A percentile compares a stretch with the other conserved stretches of the same genome.
These are phyloP conservation scores for Porites rus DNA, from an alignment of 92 coral and sea anemone species.

Conservation along the genomic window DNA sequence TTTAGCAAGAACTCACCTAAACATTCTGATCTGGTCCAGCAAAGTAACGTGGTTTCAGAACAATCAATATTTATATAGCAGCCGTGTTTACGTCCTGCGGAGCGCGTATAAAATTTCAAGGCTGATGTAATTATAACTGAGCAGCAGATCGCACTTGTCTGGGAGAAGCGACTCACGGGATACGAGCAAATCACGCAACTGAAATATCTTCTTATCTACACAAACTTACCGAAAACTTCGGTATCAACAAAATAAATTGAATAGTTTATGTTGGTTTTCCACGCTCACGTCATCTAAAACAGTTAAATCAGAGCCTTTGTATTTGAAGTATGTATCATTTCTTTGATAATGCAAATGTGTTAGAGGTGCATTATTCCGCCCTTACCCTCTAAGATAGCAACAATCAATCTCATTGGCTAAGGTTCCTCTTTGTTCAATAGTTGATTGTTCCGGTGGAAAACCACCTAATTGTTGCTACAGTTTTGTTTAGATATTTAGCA, in stretches of 20 bases:
- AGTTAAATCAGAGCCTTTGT: constrained; percentile 26
- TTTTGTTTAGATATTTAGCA: constrained; percentile 14
- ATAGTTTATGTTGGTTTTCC: not conserved
- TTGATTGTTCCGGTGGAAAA: constrained; percentile 28
- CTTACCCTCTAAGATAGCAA: constrained; percentile 5
- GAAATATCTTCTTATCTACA: not conserved
- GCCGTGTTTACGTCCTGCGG: constrained; percentile 31
- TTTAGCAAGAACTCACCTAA: constrained; percentile 23
- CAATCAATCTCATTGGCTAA: constrained; percentile 26
- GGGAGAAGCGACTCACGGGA: constrained; percentile 1
- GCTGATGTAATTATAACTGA: constrained; percentile 24
- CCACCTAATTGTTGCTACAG: constrained; percentile 19
- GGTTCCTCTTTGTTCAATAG: constrained; percentile 28
- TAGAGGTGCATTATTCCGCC: constrained; percentile 2
- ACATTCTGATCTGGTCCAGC: not conserved
- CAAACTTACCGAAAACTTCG: not conserved
- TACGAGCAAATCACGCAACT: constrained; percentile 25
- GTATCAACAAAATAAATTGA: not conserved
- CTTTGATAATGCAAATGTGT: constrained; percentile 36
- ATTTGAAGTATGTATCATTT: constrained; percentile 36
- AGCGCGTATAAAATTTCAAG: constrained; percentile 27
- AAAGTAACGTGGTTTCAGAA: not conserved
- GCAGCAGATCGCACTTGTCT: constrained; percentile 27
- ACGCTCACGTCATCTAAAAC: constrained; percentile 37
- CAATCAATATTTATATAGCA: constrained; percentile 42